Conservation (phyloP, 2,888 invertebrate species). For the Dromius quadrimaculatus region DNA sequence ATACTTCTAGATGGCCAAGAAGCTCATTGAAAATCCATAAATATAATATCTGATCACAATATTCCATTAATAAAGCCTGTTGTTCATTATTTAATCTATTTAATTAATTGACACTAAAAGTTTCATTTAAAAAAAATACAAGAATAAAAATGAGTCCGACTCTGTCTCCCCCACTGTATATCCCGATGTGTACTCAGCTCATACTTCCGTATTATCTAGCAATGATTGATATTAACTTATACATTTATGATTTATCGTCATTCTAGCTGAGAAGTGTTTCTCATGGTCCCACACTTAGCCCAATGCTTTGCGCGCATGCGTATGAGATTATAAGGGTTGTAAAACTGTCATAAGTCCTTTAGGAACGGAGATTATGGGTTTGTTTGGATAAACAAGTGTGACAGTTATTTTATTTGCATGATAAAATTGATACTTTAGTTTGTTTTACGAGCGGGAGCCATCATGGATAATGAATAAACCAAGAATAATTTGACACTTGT, state of each 20-base stretch:
- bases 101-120: neutral
- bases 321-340: conserved; percentile 49
- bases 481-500: conserved; percentile 4
- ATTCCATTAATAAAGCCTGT: too few relatives aligned
- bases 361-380: conserved; percentile 38
- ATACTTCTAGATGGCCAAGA: too few relatives aligned
- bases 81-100: neutral
- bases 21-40: too few relatives aligned
- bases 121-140: neutral
- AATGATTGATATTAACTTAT: conserved; percentile 61
- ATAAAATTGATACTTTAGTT: conserved; percentile 28
- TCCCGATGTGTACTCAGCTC: conserved; percentile 55
- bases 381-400: conserved; percentile 43
- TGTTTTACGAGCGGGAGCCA: conserved; percentile 12
- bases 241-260: conserved; percentile 60
- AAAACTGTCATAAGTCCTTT: conserved; percentile 50
- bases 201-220: conserved; percentile 61
- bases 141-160: neutral
- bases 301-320: conserved; percentile 35
- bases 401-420: conserved; percentile 37
- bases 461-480: neutral
- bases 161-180: conserved; percentile 57
- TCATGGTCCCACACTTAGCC: conserved; percentile 43
- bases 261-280: conserved; percentile 56
- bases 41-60: too few relatives aligned